Conservation (phyloP, 2,888 invertebrate genomes). For the Pammene aurita region DNA sequence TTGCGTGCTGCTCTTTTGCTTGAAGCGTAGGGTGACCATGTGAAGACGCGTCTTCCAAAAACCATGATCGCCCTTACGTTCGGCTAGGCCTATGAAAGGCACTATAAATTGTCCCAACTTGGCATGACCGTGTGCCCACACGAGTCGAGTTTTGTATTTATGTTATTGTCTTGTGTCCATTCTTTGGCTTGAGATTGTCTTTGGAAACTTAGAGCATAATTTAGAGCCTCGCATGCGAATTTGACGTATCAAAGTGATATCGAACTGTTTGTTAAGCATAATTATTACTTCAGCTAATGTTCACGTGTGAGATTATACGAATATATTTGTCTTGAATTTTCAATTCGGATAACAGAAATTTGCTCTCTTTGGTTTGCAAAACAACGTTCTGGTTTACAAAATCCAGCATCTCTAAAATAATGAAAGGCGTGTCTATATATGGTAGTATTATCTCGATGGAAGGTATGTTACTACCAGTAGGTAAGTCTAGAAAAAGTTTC, state of each 20-base stretch:
- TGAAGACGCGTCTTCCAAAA: conserved; percentile 27
- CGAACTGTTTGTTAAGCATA: background rate
- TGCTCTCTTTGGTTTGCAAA: too few relatives aligned
- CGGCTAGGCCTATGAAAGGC: conserved; percentile 13
- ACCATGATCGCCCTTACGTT: conserved; percentile 23
- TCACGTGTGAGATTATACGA: too few relatives aligned
- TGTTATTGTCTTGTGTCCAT: conserved; percentile 30
- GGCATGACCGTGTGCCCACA: conserved; percentile 18
- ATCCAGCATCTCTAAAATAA: too few relatives aligned
- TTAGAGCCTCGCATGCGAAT: background rate
- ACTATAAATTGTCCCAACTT: conserved; percentile 26
- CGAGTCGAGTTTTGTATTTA: conserved; percentile 20
- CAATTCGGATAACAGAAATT: too few relatives aligned
- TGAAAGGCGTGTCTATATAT: too few relatives aligned
- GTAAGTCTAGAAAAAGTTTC: conserved; percentile 6
- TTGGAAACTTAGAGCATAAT: background rate
- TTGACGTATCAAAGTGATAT: background rate
- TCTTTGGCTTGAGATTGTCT: conserved; percentile 14
- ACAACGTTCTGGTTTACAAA: too few relatives aligned
- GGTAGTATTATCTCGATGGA: background rate
- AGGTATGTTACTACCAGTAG: background rate
- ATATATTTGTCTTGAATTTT: too few relatives aligned
- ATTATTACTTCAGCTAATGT: too few relatives aligned
- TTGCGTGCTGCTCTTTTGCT: conserved; percentile 6
- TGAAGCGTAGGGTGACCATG: conserved; percentile 11